Evolutionary conservation across 2,888 invertebrate species (phyloP), one percentile per base, ranked within the genome.

Genomic region (Halocaridina rubra): DNA sequence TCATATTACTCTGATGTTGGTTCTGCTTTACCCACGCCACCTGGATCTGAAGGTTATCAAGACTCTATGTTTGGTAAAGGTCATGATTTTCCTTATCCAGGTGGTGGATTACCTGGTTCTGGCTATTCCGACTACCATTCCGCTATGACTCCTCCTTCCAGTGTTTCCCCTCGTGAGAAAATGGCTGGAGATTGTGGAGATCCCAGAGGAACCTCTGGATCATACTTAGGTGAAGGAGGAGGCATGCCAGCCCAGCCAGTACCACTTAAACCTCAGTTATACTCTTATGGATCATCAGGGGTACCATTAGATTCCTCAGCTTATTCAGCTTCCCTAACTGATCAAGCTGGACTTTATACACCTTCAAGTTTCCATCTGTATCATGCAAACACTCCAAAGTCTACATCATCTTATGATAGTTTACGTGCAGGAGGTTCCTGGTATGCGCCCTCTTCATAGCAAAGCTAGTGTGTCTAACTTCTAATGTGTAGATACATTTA

Each of bases 111-210:
- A 13, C 33, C 80, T 16, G 81, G 79, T 30, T 71, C 72, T 29
- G 86, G 59, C 22, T 88, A 78, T 74, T 80, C 80, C 5, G 86
- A 84, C 69, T 90, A 91, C 90, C 97, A 97, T 91, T 82, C 81
- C 46, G 96, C 97, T 72, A 98, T 98, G 96, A 98, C 98, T 3
- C 98, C 98, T 78, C 98, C 98, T 77, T 97, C 97, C n/a, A 98
- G 98, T 3, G 98, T 98, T 1, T 98, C 98, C 4, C 98, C 98
- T 0, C 93, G 97, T 86, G 98, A 98, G 90, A 96, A 94, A 59
- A 82, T 86, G 82, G 82, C 67, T 29, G 86, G 77, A n/a, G 81
- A 82, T 10, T 82, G 86, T 46, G 79, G 86, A 7, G 86, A 86
- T 61, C 59, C 82, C 46, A 72, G 86, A 39, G 86, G 82, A 24